A percentile compares a stretch with the other conserved stretches of the same genome.
phyloP scores from a whole-genome alignment of 2,113 vertebrate species.

The Vidua macroura region DNA sequence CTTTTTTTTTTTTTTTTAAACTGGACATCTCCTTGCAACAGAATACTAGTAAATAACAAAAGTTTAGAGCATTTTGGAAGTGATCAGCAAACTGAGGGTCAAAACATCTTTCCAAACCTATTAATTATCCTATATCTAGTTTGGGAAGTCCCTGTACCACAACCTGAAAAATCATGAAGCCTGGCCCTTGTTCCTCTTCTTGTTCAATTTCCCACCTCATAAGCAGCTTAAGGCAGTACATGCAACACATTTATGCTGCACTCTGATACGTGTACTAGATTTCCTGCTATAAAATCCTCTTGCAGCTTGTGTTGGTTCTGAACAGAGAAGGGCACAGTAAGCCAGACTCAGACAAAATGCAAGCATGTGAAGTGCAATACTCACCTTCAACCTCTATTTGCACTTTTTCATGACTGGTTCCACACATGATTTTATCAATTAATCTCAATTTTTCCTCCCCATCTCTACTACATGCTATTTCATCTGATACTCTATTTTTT shows the following conservation, averaged over 20 bases:
- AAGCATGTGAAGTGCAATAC: background rate
- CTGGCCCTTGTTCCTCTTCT: background rate
- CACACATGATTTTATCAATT: background rate
- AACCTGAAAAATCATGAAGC: background rate
- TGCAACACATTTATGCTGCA: background rate
- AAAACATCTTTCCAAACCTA: background rate
- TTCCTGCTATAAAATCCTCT: background rate
- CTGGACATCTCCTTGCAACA: background rate
- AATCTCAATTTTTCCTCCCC: background rate
- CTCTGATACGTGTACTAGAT: background rate
- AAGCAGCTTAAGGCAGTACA: background rate
- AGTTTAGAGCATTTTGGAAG: background rate
- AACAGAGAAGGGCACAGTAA: background rate
- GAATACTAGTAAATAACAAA: background rate
- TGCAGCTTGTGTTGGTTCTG: background rate
- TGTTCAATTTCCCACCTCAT: background rate
- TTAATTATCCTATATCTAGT: background rate
- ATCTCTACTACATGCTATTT: background rate
- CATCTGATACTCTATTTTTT: background rate
- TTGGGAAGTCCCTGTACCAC: background rate
- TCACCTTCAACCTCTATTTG: background rate
- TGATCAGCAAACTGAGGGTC: background rate
- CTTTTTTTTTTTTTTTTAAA: background rate
- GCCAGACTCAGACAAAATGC: background rate
- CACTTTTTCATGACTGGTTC: background rate